These are phyloP conservation scores for Bucco capensis DNA, from an alignment of 2,113 vertebrate species.

Conservation along the genomic window DNA sequence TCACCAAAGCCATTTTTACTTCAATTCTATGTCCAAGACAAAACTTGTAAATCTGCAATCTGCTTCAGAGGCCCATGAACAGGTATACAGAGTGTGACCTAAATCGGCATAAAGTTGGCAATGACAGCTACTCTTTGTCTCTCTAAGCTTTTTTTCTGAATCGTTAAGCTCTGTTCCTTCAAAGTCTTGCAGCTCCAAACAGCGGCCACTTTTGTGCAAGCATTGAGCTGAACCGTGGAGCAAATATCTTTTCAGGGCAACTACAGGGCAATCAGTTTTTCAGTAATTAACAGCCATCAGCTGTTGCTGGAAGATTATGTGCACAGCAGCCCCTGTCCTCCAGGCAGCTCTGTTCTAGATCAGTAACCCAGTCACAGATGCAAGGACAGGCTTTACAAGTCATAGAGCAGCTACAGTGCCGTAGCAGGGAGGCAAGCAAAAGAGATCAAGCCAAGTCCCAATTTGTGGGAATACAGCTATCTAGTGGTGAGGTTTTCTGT, in stretches of 20 bases:
- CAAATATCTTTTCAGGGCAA: background rate
- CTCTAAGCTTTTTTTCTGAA: background rate
- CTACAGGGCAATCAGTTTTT: background rate
- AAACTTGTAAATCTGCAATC: background rate
- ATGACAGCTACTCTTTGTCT: background rate
- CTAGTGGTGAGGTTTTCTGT: background rate
- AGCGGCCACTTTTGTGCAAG: too few relatives aligned
- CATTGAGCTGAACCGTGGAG: background rate
- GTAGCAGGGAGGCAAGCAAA: background rate
- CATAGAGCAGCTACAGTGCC: rapidly evolving
- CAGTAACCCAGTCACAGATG: background rate
- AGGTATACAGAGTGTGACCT: rapidly evolving
- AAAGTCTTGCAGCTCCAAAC: background rate
- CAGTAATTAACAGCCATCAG: background rate
- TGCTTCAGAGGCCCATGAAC: background rate
- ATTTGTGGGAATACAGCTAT: background rate
- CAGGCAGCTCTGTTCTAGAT: background rate
- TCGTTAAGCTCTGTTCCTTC: background rate
- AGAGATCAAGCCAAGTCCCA: rapidly evolving
- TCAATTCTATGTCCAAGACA: background rate
- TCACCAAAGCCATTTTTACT: background rate
- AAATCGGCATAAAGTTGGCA: background rate
- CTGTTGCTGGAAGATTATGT: background rate
- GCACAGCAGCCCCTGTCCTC: background rate
- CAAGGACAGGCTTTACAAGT: background rate